A percentile compares a stretch with the other conserved stretches of the same genome.
These are phyloP conservation scores for Verasper variegatus DNA, from an alignment of 2,113 vertebrate species.

Conservation along the genomic window DNA sequence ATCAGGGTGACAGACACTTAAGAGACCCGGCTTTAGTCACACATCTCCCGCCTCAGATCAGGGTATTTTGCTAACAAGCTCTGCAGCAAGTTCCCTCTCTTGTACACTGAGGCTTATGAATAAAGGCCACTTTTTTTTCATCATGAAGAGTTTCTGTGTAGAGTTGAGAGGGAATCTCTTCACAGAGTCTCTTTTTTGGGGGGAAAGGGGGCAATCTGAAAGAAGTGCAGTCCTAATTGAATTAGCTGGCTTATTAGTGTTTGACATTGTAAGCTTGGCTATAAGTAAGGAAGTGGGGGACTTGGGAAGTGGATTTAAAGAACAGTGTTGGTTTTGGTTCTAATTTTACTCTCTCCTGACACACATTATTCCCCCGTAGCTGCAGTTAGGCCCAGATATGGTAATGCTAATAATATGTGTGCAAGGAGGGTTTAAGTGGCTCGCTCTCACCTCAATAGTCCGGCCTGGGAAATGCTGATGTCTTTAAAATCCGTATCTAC, in stretches of 20 bases:
- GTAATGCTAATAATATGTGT: constrained; percentile 71
- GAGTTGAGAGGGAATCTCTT: constrained; percentile 68
- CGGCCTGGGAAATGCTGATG: constrained; percentile 41
- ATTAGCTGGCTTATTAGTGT: constrained; percentile 79
- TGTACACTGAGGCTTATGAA: constrained; percentile 57
- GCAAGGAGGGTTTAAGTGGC: constrained; percentile 63
- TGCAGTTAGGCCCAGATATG: constrained; percentile 71
- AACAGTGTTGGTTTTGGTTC: constrained; percentile 71
- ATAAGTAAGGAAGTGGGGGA: constrained; percentile 67
- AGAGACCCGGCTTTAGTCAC: constrained; percentile 77
- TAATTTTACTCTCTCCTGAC: constrained; percentile 78
- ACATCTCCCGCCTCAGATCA: constrained; percentile 76
- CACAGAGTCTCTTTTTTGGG: constrained; percentile 64
- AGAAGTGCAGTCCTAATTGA: constrained; percentile 74
- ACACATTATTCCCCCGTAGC: constrained; percentile 74
- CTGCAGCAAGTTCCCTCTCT: constrained; percentile 57
- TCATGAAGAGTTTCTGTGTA: constrained; percentile 60
- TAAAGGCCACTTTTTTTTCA: constrained; percentile 58
- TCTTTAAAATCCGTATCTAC: constrained; percentile 5
- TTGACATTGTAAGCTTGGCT: constrained; percentile 68
- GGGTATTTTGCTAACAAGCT: constrained; percentile 82
- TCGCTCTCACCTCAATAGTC: constrained; percentile 46
- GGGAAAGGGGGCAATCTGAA: constrained; percentile 34
- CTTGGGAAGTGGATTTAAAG: constrained; percentile 69
- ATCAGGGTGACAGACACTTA: constrained; percentile 81